Evolutionary conservation across 2,888 invertebrate genomes (phyloP), one percentile per base, ranked within the genome.

Genomic region (Drosophila prostipennis): DNA sequence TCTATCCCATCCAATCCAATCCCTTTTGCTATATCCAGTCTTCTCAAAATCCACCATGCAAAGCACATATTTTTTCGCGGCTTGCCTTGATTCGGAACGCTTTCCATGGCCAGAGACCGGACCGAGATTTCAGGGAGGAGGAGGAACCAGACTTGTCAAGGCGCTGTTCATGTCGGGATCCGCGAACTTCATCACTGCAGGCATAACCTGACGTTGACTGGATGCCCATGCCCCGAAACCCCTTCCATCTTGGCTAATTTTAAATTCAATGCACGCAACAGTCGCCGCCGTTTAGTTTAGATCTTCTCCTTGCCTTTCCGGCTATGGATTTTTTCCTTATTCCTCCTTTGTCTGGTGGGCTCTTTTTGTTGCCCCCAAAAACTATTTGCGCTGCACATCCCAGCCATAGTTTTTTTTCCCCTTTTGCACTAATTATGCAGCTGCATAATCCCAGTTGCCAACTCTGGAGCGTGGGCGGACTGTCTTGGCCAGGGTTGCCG

Each of bases 191-290:
- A 74, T 74, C 69, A 64, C 37, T 48, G 49, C 57, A 42, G 73
- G 61, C 70, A 48, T 52, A 53, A 63, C 57, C 52, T 73, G 78
- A 63, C 76, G 49, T 53, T 53, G 70, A 45, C 58, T 63, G 58
- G 19, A 58, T 49, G 53, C n/a, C 37, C 45, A 36, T 43, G 3
- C 10, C 53, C 16, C n/a, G n/a, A n/a, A n/a, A n/a, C n/a, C 11
- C 48, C 34, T 19, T 26, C 69, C 64, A 6, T 37, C 53, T 56
- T 57, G 67, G 70, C 78, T 86, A 74, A 88, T 88, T 86, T 88
- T 77, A 74, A 76, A 86, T 86, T 83, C 86, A 83, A 76, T 76
- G 78, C 86, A 86, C 88, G 88, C 84, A 78, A 74, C 76, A 78
- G 79, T 79, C 80, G 72, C 52, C 79, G 72, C 37, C 81, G 70